phyloP scores from a whole-genome alignment of 2,797 vertebrate species.

The Cynopterus sphinx region DNA sequence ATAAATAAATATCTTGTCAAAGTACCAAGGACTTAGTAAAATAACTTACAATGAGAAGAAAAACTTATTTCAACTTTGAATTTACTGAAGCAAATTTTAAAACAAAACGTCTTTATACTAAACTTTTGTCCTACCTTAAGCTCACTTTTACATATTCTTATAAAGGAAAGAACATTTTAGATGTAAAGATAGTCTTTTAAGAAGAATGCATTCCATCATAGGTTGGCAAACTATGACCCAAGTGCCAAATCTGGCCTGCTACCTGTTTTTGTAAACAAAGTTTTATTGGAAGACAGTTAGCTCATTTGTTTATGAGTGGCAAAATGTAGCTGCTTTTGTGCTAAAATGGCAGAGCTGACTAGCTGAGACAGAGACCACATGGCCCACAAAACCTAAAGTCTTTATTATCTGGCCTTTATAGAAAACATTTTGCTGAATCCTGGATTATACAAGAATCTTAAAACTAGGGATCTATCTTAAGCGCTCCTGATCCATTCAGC shows the following conservation, averaged over 20 bases:
- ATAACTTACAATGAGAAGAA: constrained; percentile 54
- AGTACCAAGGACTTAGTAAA: constrained; percentile 61
- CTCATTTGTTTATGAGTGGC: neutral
- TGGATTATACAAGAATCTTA: neutral
- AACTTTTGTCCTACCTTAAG: constrained; percentile 19
- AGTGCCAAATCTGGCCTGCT: neutral
- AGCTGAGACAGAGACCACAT: neutral
- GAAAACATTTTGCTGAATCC: neutral
- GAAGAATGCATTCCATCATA: neutral
- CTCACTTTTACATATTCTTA: neutral
- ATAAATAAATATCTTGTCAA: constrained; percentile 60
- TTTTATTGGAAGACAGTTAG: neutral
- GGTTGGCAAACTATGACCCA: neutral
- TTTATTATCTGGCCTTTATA: neutral
- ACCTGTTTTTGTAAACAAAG: neutral
- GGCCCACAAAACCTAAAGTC: neutral
- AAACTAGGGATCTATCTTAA: neutral
- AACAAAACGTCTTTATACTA: constrained; percentile 35
- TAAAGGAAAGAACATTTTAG: neutral
- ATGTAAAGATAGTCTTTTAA: neutral
- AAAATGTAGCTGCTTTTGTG: neutral
- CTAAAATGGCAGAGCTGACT: neutral
- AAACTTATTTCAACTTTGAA: neutral
- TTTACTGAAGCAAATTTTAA: constrained; percentile 42
- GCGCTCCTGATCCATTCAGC: neutral